phyloP scores from a whole-genome alignment of 2,888 invertebrate genomes.

The Temnothorax ravouxi region DNA sequence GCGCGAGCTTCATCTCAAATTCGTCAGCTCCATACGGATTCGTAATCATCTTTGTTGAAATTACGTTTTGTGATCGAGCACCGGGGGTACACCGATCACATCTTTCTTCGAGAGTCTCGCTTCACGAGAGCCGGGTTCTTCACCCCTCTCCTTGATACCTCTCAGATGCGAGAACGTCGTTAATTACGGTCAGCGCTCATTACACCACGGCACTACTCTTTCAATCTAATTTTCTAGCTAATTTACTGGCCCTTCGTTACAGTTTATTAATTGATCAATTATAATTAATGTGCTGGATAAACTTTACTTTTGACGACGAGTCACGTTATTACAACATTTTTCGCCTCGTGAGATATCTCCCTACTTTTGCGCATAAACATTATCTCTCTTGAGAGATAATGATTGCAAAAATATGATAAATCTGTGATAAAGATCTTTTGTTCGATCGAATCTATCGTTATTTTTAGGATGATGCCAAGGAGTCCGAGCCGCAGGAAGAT shows the following conservation, averaged over 20 bases:
- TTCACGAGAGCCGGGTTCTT: conserved; percentile 11
- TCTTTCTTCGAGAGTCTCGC: conserved; percentile 31
- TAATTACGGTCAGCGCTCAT: conserved; percentile 56
- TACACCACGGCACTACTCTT: conserved; percentile 44
- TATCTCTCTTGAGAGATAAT: background rate
- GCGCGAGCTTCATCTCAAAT: conserved; percentile 61
- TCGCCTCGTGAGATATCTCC: background rate
- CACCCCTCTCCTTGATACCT: conserved; percentile 36
- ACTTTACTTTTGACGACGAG: background rate
- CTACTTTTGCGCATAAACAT: background rate
- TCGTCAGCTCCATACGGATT: conserved; percentile 50
- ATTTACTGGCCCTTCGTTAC: conserved; percentile 46
- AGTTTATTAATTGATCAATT: conserved; percentile 44
- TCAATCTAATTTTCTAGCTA: conserved; percentile 60
- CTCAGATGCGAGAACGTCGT: conserved; percentile 44
- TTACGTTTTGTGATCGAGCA: conserved; percentile 42
- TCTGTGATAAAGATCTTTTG: background rate
- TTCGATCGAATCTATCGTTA: conserved; percentile 6
- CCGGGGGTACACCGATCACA: conserved; percentile 28
- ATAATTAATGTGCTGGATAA: conserved; percentile 24
- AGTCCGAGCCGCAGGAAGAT: conserved; percentile 86
- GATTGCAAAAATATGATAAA: background rate
- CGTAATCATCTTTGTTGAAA: conserved; percentile 53
- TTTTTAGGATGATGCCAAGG: conserved; percentile 80
- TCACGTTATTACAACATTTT: background rate